These are phyloP conservation scores for Marcusenius ussheri DNA, from an alignment of 2,113 vertebrate species.

Conservation along the genomic window DNA sequence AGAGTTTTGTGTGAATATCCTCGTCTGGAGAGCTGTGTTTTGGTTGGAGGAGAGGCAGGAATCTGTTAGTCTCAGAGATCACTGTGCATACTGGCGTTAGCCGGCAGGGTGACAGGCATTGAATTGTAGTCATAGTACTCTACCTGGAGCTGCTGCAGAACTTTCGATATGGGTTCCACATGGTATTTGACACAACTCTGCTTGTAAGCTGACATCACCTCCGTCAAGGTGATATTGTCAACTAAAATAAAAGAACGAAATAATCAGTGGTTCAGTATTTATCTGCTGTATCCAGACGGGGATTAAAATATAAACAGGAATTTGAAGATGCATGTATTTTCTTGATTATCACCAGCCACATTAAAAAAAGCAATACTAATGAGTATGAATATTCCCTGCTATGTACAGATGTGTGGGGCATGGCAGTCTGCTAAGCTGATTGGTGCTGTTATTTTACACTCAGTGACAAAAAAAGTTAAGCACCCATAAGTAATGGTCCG, in stretches of 20 bases:
- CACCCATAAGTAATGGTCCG: too few species aligned
- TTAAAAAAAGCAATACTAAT: neutral
- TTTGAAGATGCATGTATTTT: neutral
- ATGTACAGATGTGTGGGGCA: neutral
- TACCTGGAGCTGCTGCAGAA: conserved; percentile 64
- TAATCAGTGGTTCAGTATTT: conserved; percentile 36
- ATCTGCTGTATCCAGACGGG: neutral
- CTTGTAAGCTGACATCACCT: conserved; percentile 55
- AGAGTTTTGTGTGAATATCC: neutral
- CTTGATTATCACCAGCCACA: neutral
- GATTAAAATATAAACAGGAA: conserved; percentile 25
- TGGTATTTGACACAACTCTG: conserved; percentile 57
- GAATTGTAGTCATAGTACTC: neutral
- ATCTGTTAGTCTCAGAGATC: neutral
- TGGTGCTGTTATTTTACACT: neutral
- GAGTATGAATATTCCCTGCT: neutral
- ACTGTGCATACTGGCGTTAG: neutral
- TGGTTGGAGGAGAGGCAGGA: neutral
- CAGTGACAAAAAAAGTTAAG: too few species aligned
- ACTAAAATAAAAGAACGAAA: conserved; percentile 46
- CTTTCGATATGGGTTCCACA: conserved; percentile 49
- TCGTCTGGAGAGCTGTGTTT: neutral
- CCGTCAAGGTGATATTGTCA: conserved; percentile 49
- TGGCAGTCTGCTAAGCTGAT: neutral
- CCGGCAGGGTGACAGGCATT: neutral